Percentiles rank a stretch among this genome's conserved stretches.
Evolutionary conservation across 2,888 invertebrate genomes (phyloP).

Genomic region (Bombylius major): DNA sequence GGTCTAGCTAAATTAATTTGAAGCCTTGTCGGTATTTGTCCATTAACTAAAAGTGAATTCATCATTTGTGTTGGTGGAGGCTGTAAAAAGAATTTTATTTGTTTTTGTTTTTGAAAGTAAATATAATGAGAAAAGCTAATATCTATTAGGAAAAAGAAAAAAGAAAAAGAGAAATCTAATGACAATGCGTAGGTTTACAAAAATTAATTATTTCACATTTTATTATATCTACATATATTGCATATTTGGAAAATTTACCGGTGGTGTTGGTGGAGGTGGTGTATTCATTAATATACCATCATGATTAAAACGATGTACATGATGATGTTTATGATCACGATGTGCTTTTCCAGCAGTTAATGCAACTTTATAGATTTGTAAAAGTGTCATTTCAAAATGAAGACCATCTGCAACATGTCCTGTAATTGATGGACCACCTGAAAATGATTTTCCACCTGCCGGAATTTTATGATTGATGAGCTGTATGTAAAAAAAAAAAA

Average conservation of each 20-base stretch:
- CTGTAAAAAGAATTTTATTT: constrained; percentile 13
- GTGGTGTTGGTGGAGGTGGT: constrained; percentile 40
- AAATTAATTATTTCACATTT: no score
- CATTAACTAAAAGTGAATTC: constrained; percentile 45
- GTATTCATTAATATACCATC: constrained; percentile 53
- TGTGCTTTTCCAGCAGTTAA: constrained; percentile 77
- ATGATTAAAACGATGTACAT: constrained; percentile 67
- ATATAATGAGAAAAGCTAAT: not conserved
- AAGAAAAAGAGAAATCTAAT: no score
- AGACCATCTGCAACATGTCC: constrained; percentile 30
- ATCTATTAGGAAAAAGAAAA: not conserved
- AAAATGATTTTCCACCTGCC: constrained; percentile 59
- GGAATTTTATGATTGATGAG: constrained; percentile 65
- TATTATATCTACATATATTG: not conserved
- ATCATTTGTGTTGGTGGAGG: constrained; percentile 40
- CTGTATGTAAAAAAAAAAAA: constrained; percentile 33
- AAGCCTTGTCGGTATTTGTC: constrained; percentile 45
- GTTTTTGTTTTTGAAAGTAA: not conserved
- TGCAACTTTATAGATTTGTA: constrained; percentile 68
- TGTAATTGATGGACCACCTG: constrained; percentile 42
- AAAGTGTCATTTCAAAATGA: constrained; percentile 57
- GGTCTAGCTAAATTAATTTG: constrained; percentile 40
- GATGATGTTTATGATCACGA: constrained; percentile 77
- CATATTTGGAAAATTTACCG: constrained; percentile 18
- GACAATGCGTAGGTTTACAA: no score